Percentiles rank a stretch among this genome's conserved stretches.
Conservation (phyloP, 2,888 invertebrate genomes). For the Mythimna pallens region DNA sequence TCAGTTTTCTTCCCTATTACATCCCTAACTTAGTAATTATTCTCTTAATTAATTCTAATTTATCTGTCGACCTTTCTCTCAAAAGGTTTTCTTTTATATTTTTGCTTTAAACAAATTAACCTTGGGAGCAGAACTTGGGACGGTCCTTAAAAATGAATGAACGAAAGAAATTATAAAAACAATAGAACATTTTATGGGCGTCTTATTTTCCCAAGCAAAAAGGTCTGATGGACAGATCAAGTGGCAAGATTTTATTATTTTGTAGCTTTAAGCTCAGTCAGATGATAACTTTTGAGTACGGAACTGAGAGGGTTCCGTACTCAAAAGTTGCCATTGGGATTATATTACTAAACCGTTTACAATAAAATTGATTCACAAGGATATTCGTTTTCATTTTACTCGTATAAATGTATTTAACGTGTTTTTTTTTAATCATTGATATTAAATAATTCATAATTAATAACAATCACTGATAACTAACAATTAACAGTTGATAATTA, state of each 20-base stretch:
- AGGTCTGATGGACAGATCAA: not conserved
- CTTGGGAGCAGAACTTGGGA: conserved; percentile 11
- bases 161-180: conserved; percentile 29
- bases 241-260: not conserved
- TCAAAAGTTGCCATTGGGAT: too few relatives aligned
- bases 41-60: conserved; percentile 43
- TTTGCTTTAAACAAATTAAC: conserved; percentile 28
- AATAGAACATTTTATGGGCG: conserved; percentile 29
- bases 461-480: too few relatives aligned
- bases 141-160: conserved; percentile 19
- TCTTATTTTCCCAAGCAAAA: not conserved
- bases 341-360: too few relatives aligned
- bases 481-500: too few relatives aligned
- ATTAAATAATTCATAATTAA: too few relatives aligned
- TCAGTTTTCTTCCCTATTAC: not conserved
- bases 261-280: not conserved
- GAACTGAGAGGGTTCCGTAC: not conserved
- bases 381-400: too few relatives aligned
- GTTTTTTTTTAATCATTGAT: too few relatives aligned
- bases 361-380: too few relatives aligned
- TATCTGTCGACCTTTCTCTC: conserved; percentile 21
- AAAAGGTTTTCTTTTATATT: conserved; percentile 26
- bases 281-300: too few relatives aligned
- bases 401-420: too few relatives aligned
- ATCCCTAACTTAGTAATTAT: conserved; percentile 24